A percentile compares a stretch with the other conserved stretches of the same genome.
phyloP scores from a whole-genome alignment of 2,113 vertebrate species.

The Gallinago paraguaiae region DNA sequence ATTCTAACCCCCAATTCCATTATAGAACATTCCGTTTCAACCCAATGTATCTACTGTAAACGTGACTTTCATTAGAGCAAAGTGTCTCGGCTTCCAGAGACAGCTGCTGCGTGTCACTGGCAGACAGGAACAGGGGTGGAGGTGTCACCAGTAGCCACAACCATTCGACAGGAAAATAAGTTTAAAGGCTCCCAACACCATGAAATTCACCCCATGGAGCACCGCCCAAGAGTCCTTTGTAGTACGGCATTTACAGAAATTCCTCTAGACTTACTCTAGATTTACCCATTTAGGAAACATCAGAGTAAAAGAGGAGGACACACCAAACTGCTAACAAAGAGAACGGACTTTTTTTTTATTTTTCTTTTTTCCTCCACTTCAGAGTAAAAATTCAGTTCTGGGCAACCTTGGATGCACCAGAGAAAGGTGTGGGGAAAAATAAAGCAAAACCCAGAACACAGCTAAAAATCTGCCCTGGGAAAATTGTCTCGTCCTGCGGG shows the following conservation, averaged over 20 bases:
- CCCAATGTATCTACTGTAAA: neutral
- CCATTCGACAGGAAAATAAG: neutral
- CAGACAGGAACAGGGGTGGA: neutral
- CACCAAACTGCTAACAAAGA: neutral
- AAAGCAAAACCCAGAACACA: neutral
- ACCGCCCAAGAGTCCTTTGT: neutral
- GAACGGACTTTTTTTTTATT: neutral
- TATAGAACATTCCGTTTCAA: neutral
- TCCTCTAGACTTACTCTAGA: neutral
- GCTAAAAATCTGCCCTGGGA: neutral
- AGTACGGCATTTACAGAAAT: neutral
- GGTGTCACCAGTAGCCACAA: neutral
- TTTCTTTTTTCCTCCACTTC: neutral
- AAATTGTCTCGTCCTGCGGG: neutral
- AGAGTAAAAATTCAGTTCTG: neutral
- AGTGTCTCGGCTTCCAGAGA: neutral
- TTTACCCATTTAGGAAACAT: neutral
- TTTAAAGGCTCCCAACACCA: neutral
- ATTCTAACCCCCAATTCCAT: neutral
- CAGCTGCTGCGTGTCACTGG: neutral
- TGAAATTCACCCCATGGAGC: neutral
- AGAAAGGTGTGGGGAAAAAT: neutral
- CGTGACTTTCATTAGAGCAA: neutral
- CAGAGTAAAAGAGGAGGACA: neutral
- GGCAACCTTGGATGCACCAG: neutral